These are phyloP conservation scores for Clostera curtula DNA, from an alignment of 2,888 invertebrate genomes.

Conservation along the genomic window DNA sequence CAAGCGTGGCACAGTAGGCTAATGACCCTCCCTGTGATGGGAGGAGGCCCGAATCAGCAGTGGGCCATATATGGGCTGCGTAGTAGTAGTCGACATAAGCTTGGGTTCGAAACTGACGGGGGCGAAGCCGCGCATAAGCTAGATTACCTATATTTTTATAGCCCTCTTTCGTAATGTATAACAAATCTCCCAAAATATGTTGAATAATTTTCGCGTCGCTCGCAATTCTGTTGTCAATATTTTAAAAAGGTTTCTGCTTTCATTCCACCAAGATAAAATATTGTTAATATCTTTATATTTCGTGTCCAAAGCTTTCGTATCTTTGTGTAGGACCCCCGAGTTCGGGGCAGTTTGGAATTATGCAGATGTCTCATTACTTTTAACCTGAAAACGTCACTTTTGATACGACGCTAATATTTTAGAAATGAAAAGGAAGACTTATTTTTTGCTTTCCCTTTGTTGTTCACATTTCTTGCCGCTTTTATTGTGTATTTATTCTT, in stretches of 20 bases:
- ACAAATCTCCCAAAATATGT: no score
- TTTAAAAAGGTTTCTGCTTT: slow-evolving; percentile 6
- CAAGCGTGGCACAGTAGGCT: no score
- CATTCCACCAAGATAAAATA: slow-evolving; percentile 3
- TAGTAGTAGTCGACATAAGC: no score
- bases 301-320: background rate
- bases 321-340: background rate
- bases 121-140: no score
- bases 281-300: slow-evolving; percentile 4
- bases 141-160: slow-evolving; percentile 5
- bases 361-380: background rate
- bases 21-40: no score
- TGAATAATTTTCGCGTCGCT: slow-evolving; percentile 5
- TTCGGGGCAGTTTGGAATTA: background rate
- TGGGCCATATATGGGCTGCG: no score
- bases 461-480: no score
- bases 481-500: no score
- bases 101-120: no score
- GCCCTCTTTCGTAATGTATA: no score
- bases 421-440: background rate
- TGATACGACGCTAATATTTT: background rate
- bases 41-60: no score
- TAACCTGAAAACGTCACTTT: background rate
- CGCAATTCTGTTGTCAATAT: slow-evolving; percentile 7
- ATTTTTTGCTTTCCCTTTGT: background rate